Percentiles rank a stretch among this genome's conserved stretches.
Evolutionary conservation across 2,113 vertebrate genomes (phyloP).

Genomic region (Microtus pennsylvanicus): DNA sequence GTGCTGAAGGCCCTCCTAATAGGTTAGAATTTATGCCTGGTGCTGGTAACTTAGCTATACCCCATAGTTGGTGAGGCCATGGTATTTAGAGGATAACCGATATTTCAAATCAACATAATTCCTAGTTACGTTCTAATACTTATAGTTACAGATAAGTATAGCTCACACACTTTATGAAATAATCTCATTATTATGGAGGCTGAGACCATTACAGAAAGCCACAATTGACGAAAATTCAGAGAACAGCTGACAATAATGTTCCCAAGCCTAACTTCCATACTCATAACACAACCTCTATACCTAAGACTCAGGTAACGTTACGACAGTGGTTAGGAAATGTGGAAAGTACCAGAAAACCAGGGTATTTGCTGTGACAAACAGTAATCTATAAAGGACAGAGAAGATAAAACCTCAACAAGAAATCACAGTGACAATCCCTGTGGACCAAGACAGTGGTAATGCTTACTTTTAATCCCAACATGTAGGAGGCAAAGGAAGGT

Average conservation of each 20-base stretch:
- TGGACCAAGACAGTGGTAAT: not conserved
- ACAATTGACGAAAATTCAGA: too few relatives aligned
- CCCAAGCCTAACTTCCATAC: too few relatives aligned
- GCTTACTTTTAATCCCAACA: too few relatives aligned
- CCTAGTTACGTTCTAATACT: too few relatives aligned
- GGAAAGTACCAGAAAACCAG: not conserved
- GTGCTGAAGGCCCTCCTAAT: not conserved
- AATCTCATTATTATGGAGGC: too few relatives aligned
- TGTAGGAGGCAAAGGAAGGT: not conserved
- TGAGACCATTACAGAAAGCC: too few relatives aligned
- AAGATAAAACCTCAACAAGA: not conserved
- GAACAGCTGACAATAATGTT: too few relatives aligned
- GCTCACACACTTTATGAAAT: too few relatives aligned
- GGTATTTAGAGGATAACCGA: accelerated
- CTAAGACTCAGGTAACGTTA: not conserved
- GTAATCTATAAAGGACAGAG: not conserved
- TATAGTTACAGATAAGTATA: too few relatives aligned
- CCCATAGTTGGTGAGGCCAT: not conserved
- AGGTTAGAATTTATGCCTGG: not conserved
- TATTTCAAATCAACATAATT: not conserved
- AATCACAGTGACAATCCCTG: not conserved
- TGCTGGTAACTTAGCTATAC: not conserved
- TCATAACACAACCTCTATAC: too few relatives aligned
- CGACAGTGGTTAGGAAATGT: not conserved
- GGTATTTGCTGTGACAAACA: not conserved